These are phyloP conservation scores for Pantherophis vulpinus DNA, from an alignment of 2,797 vertebrate species.

Conservation along the genomic window DNA sequence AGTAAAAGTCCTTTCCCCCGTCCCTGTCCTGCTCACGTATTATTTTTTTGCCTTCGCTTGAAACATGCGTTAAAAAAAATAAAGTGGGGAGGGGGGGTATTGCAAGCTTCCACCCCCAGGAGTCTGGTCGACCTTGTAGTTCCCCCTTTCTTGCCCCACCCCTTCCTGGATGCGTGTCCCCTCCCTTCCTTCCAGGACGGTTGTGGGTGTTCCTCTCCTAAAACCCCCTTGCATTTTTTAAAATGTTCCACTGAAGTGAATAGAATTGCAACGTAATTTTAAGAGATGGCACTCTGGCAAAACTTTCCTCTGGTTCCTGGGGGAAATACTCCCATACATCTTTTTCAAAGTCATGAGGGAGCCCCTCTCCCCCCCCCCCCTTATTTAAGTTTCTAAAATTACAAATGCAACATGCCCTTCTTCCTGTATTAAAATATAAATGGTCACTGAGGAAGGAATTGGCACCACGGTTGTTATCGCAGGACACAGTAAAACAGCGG, in stretches of 20 bases:
- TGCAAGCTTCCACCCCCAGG: slow-evolving; percentile 35
- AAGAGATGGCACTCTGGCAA: background rate
- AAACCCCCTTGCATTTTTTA: background rate
- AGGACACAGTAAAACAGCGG: background rate
- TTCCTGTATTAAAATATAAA: background rate
- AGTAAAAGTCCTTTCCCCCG: slow-evolving; percentile 70
- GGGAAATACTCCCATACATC: background rate
- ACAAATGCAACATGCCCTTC: background rate
- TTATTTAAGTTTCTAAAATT: background rate
- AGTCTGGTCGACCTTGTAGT: slow-evolving; percentile 56
- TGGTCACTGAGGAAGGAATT: background rate
- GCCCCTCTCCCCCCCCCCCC: too few species aligned
- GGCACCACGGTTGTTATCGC: background rate
- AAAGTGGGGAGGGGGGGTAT: background rate
- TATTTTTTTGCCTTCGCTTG: background rate
- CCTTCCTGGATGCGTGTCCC: slow-evolving; percentile 37
- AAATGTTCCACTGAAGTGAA: background rate
- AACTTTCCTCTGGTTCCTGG: background rate
- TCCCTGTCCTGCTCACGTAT: background rate
- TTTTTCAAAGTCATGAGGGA: background rate
- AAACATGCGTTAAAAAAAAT: background rate
- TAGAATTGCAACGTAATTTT: background rate
- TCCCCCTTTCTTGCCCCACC: slow-evolving; percentile 63
- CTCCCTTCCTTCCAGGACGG: background rate
- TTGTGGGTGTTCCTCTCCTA: background rate